Conservation (phyloP, 1,140 invertebrate species). For the Drosophila persimilis region DNA sequence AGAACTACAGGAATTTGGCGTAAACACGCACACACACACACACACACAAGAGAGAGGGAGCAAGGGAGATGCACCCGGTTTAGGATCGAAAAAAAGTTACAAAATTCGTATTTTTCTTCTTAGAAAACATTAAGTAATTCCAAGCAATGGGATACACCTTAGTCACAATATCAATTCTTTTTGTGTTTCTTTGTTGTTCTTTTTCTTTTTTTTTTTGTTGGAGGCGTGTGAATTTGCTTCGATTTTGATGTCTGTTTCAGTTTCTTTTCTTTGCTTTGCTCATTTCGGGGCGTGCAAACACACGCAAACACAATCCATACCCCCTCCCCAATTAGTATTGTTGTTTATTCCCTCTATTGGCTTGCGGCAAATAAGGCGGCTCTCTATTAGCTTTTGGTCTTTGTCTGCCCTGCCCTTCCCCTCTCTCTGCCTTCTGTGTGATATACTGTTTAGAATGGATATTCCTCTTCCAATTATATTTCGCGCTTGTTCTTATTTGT, state of each 20-base stretch:
- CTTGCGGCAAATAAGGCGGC: conserved; percentile 35
- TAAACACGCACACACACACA: no score
- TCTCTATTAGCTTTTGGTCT: conserved; percentile 37
- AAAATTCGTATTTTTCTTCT: no score
- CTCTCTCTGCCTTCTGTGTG: no score
- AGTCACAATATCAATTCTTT: background rate
- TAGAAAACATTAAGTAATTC: no score
- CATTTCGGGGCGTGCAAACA: conserved; percentile 3
- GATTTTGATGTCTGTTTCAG: conserved; percentile 23
- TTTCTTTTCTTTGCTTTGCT: conserved; percentile 25
- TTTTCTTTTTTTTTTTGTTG: background rate
- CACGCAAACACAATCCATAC: background rate
- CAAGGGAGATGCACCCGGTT: no score
- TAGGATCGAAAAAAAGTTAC: no score
- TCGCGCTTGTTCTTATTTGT: no score
- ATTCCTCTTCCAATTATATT: no score
- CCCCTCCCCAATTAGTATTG: conserved; percentile 42
- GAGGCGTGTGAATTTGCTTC: conserved; percentile 44
- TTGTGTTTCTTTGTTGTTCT: conserved; percentile 14
- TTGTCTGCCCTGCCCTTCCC: background rate
- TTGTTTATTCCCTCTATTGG: conserved; percentile 30
- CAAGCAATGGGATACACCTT: no score
- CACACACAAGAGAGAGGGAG: no score
- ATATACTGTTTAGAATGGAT: no score
- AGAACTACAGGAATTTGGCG: no score